Conservation (phyloP, 1,140 invertebrate genomes). For the Seison nebaliae region DNA sequence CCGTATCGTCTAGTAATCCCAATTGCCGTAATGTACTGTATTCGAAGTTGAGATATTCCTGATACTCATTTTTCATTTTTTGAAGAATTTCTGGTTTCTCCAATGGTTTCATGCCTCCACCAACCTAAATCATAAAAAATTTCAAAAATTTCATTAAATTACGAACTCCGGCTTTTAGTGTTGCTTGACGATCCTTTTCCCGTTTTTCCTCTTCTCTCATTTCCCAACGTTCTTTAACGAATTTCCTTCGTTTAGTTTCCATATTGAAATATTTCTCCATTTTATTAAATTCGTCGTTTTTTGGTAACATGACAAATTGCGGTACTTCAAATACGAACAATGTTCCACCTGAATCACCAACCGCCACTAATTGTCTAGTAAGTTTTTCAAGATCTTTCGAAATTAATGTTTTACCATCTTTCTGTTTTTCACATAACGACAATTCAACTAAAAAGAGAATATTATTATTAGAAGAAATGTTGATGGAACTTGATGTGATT, state of each 20-base stretch:
- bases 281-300: constrained; percentile 6
- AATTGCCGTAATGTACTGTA: constrained; percentile 4
- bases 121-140: not conserved
- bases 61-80: constrained; percentile 5
- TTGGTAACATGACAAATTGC: constrained; percentile 17
- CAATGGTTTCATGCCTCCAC: constrained; percentile 1
- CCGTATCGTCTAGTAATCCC: constrained; percentile 8
- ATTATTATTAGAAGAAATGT: constrained; percentile 6
- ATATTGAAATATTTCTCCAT: constrained; percentile 5
- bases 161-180: constrained; percentile 8
- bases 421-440: not conserved
- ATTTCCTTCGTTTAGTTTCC: constrained; percentile 7
- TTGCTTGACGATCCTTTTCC: constrained; percentile 5
- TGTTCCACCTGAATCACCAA: constrained; percentile 26
- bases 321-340: constrained; percentile 28
- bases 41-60: constrained; percentile 11
- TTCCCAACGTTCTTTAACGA: constrained; percentile 12
- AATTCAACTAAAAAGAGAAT: not conserved
- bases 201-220: constrained; percentile 12
- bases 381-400: constrained; percentile 15
- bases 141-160: not conserved
- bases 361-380: constrained; percentile 25
- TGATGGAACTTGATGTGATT: constrained; percentile 22
- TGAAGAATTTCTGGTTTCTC: constrained; percentile 9
- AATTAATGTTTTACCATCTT: not conserved